Evolutionary conservation across 2,888 invertebrate species (phyloP).

Genomic region (Zaprionus bogoriensis): DNA sequence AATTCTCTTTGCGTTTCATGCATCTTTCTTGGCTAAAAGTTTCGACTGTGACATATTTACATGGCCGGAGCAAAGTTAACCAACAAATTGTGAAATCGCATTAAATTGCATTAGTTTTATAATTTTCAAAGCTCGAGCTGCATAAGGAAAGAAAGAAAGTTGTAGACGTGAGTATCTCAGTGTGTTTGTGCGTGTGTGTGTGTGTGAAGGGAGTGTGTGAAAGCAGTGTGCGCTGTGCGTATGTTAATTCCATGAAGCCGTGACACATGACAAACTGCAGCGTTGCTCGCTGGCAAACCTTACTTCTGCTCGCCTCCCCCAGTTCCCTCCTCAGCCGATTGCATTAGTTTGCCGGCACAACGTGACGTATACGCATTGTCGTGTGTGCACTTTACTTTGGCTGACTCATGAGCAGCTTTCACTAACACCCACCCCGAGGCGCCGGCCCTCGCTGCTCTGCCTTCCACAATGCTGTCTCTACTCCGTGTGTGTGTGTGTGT

Average conservation of each 20-base stretch:
- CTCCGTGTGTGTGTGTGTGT: not conserved
- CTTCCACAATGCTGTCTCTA: conserved; percentile 1
- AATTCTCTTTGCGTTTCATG: not conserved
- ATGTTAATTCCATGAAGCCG: conserved; percentile 61
- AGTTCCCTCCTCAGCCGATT: too few species aligned
- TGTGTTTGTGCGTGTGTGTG: not conserved
- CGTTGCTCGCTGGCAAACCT: conserved; percentile 6
- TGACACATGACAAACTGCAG: conserved; percentile 52
- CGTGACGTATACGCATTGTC: conserved; percentile 75
- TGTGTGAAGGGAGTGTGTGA: not conserved
- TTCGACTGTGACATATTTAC: conserved; percentile 13
- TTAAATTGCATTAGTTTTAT: conserved; percentile 54
- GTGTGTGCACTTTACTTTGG: conserved; percentile 59
- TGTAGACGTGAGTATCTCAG: not conserved
- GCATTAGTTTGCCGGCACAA: conserved; percentile 62
- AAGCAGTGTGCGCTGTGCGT: conserved; percentile 17
- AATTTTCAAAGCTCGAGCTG: conserved; percentile 37
- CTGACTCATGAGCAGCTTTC: conserved; percentile 51
- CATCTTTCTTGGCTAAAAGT: not conserved
- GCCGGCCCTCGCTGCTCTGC: not conserved
- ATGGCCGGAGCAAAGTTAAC: conserved; percentile 21
- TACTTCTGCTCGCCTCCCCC: not conserved
- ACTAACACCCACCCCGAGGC: conserved; percentile 1
- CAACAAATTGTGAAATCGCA: conserved; percentile 33
- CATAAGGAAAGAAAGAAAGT: conserved; percentile 17